Conservation (phyloP, 1,140 invertebrate genomes). For the Neodiprion pinetum region DNA sequence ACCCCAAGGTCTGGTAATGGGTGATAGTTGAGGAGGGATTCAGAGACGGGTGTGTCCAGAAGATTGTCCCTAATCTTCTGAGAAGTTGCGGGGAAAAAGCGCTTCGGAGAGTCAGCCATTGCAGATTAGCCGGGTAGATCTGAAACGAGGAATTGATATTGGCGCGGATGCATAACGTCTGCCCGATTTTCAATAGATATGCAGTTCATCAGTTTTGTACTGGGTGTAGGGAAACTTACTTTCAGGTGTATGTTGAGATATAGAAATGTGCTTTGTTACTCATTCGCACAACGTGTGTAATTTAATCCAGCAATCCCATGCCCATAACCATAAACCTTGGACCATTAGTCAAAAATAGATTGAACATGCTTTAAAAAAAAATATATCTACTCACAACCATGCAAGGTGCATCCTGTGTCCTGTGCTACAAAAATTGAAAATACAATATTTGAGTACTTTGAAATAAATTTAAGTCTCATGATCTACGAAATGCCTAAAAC, state of each 20-base stretch:
- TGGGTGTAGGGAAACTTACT: background rate
- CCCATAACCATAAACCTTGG: background rate
- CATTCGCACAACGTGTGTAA: background rate
- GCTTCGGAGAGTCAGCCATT: background rate
- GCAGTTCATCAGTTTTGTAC: background rate
- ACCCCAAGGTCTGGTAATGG: background rate
- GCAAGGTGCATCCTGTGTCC: background rate
- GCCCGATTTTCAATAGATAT: background rate
- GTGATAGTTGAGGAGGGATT: background rate
- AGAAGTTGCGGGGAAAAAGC: background rate
- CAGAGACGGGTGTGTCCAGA: background rate
- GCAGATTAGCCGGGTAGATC: slow-evolving; percentile 1
- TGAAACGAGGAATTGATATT: background rate
- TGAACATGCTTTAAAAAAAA: background rate
- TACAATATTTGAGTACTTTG: background rate
- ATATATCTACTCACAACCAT: background rate
- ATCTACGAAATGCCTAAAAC: too few relatives aligned
- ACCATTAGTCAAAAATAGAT: background rate
- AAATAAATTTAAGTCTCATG: too few relatives aligned
- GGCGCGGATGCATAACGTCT: background rate
- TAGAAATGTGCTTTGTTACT: background rate
- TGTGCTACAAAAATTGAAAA: background rate
- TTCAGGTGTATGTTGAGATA: background rate
- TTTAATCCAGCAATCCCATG: background rate
- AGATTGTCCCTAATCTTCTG: background rate